These are phyloP conservation scores for Nemotelus pantherinus DNA, from an alignment of 2,888 invertebrate species.

Conservation along the genomic window DNA sequence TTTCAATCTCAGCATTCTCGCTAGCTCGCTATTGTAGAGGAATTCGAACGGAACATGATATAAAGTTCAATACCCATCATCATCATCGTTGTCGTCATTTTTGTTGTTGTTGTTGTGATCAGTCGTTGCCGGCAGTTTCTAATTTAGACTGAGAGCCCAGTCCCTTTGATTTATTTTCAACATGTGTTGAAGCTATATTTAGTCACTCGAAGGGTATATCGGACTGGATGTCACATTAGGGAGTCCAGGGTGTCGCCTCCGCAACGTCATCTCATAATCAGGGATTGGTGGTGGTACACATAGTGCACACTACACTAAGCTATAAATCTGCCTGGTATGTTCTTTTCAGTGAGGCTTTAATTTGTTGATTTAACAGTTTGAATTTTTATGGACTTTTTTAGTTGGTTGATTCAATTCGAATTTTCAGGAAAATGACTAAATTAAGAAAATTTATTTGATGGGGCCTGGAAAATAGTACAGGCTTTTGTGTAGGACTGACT, in stretches of 20 bases:
- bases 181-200: conserved; percentile 40
- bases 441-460: conserved; percentile 3
- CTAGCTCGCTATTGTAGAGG: background rate
- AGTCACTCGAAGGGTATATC: conserved; percentile 16
- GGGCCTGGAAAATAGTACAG: background rate
- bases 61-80: conserved; percentile 35
- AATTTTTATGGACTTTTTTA: background rate
- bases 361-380: conserved; percentile 33
- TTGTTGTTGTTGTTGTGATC: no score
- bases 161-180: conserved; percentile 45
- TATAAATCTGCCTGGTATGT: background rate
- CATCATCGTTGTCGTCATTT: background rate
- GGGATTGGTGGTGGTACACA: no score
- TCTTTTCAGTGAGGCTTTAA: conserved; percentile 18
- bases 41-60: conserved; percentile 2
- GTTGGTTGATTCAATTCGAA: background rate
- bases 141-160: conserved; percentile 29
- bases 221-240: conserved; percentile 18
- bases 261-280: no score
- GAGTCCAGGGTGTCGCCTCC: background rate
- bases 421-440: conserved; percentile 23
- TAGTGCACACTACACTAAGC: background rate
- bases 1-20: conserved; percentile 3
- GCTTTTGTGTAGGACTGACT: no score
- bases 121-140: background rate